Conservation (phyloP, 2,113 vertebrate genomes). For the Cranoglanis bouderius region DNA sequence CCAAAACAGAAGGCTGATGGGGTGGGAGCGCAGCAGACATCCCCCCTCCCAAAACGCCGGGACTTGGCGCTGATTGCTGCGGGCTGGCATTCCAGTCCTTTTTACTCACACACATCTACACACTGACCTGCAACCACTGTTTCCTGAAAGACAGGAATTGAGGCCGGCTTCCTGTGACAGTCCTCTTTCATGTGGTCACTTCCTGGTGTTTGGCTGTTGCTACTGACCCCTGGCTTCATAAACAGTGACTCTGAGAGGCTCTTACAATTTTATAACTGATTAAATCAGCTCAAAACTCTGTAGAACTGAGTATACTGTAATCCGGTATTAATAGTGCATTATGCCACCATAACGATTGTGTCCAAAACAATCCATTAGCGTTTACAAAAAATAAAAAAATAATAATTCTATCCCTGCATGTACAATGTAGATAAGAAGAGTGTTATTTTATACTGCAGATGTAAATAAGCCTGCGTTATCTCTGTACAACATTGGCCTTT, state of each 20-base stretch:
- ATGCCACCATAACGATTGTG: background rate
- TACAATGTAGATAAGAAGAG: conserved; percentile 16
- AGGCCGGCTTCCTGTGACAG: conserved; percentile 72
- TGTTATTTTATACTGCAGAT: conserved; percentile 11
- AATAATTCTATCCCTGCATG: background rate
- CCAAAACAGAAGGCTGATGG: conserved; percentile 51
- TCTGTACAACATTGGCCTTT: background rate
- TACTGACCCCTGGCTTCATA: conserved; percentile 43
- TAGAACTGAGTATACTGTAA: background rate
- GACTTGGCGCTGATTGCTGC: conserved; percentile 37
- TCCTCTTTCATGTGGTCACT: conserved; percentile 80
- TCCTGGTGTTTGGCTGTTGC: conserved; percentile 71
- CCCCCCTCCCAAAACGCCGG: conserved; percentile 1
- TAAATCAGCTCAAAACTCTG: conserved; percentile 8
- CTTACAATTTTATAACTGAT: background rate
- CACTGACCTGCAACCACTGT: conserved; percentile 60
- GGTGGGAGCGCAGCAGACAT: conserved; percentile 29
- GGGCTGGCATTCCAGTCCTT: conserved; percentile 54
- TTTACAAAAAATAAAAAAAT: background rate
- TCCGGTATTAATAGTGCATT: background rate
- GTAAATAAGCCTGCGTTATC: background rate
- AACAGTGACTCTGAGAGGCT: background rate
- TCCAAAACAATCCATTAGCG: background rate
- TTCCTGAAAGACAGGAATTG: conserved; percentile 78
- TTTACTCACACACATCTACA: conserved; percentile 44